A percentile compares a stretch with the other conserved stretches of the same genome.
Conservation (phyloP, 1,140 invertebrate species). For the Drosophila ananassae region DNA sequence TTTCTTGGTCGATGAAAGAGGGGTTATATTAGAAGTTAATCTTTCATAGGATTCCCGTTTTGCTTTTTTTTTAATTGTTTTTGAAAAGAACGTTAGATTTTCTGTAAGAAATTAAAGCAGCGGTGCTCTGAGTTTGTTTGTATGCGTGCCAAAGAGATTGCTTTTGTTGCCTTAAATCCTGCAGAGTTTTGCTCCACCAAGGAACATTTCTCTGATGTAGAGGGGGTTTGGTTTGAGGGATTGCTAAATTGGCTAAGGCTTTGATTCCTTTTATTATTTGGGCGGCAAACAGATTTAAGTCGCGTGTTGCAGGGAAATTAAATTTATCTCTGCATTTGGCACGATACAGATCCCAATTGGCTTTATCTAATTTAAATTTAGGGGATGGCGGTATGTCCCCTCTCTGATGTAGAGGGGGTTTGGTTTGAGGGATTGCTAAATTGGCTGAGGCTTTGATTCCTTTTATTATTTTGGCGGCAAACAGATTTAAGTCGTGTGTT, state of each 20-base stretch:
- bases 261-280: too few relatives aligned
- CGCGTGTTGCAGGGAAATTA: too few relatives aligned
- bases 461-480: slow-evolving; percentile 24
- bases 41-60: slow-evolving; percentile 9
- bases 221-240: too few relatives aligned
- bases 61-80: background rate
- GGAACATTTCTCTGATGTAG: too few relatives aligned
- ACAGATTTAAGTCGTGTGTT: slow-evolving; percentile 22
- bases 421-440: slow-evolving; percentile 10
- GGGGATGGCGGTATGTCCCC: too few relatives aligned
- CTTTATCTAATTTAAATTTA: too few relatives aligned
- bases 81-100: background rate
- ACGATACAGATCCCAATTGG: too few relatives aligned
- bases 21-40: background rate
- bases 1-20: background rate
- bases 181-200: too few relatives aligned
- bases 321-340: too few relatives aligned
- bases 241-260: too few relatives aligned
- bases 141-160: slow-evolving; percentile 5
- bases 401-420: too few relatives aligned
- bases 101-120: background rate
- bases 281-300: too few relatives aligned
- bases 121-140: slow-evolving; percentile 6
- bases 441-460: slow-evolving; percentile 14
- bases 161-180: slow-evolving; percentile 6